Conservation (phyloP, 2,797 vertebrate genomes). For the Merluccius polli region DNA sequence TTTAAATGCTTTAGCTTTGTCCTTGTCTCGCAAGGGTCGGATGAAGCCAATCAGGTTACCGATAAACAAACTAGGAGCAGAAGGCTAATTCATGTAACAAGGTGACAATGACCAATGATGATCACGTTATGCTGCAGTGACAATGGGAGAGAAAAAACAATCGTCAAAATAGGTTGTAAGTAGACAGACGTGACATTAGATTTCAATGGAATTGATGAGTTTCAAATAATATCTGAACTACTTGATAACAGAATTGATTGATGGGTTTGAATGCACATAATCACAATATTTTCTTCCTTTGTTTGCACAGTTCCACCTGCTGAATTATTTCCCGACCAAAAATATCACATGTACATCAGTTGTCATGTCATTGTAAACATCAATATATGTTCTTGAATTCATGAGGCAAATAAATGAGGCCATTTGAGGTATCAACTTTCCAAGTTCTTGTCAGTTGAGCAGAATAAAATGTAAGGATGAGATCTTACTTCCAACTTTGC, state of each 20-base stretch:
- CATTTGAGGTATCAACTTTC: constrained; percentile 3
- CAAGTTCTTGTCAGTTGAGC: not conserved
- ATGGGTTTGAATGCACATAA: not conserved
- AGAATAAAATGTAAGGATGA: not conserved
- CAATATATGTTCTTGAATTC: not conserved
- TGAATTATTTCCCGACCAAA: not conserved
- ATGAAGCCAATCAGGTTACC: not conserved
- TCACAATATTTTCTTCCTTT: not conserved
- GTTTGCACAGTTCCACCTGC: not conserved
- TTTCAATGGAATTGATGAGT: not conserved
- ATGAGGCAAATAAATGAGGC: not conserved
- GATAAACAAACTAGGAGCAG: too few species aligned
- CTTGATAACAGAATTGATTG: not conserved
- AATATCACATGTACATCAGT: not conserved
- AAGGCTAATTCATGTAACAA: too few species aligned
- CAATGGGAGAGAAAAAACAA: too few species aligned
- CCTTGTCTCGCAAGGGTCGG: not conserved
- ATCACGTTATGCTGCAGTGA: too few species aligned
- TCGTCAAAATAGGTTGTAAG: too few species aligned
- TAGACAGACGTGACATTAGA: not conserved
- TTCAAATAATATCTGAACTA: not conserved
- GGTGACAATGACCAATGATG: too few species aligned
- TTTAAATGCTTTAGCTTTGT: not conserved
- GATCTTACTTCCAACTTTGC: too few species aligned
- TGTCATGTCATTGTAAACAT: not conserved